Base-by-base conservation (phyloP, 1,140 invertebrate species). In the Hycleus cichorii region DNA sequence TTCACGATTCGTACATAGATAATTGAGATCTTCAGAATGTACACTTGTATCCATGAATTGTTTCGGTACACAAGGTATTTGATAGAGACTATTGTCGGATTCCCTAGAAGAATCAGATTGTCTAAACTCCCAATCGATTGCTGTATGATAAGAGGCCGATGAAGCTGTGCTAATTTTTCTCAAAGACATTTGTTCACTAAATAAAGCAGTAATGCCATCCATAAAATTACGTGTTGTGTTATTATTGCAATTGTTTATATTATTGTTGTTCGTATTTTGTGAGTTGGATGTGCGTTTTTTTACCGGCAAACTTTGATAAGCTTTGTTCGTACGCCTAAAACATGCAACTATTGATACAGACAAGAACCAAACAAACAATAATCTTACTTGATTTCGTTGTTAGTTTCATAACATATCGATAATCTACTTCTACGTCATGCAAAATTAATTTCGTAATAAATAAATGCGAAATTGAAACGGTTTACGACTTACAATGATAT, bases 71-170 rank as follows among this genome's bases (percentile, higher is more conserved):
- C 78, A 76, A 44, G 78, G 79, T 49, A 77, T 76, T 67, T 81
- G 78, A 61, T 79, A 82, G 11, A 81, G 64, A 50, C 81, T 80
- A 60, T 76, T 80, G 60, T 81, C 79, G 25, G 79, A 81, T 45
- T 77, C 77, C 74, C 80, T 81, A 65, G 72, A 75, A 72, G 65
- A 71, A 66, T 66, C 53, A 67, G 55, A 62, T 46, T 50, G n/a
- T 55, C 47, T 49, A 39, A 24, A 59, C 24, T 39, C 46, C 39
- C 47, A 57, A 54, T 56, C 57, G 45, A 52, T 7, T 26, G 62
- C 51, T 43, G 64, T 67, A 55, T 64, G 59, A 50, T 63, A 68
- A 7, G 61, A 63, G n/a, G 50, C 40, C n/a, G 63, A 56, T 1
- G 68, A 69, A 46, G 65, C 51, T 6, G 43, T 58, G 58, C 65